Base-by-base conservation (phyloP, 2,797 vertebrate genomes). In the Sebastes trivittatus region DNA sequence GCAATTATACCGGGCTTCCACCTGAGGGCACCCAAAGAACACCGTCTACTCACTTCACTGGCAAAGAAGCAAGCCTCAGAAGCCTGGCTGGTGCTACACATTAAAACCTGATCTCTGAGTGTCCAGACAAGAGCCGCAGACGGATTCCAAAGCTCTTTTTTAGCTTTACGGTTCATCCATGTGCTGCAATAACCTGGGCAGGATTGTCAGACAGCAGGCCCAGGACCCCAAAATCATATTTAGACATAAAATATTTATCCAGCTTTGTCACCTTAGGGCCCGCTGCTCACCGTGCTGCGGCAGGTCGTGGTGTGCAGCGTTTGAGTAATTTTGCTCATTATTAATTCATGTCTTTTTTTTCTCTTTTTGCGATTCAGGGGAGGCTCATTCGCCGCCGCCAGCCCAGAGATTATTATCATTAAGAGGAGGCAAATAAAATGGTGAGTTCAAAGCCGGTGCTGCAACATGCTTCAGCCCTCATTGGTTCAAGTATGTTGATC, bases 171-270 rank as follows among this genome's bases (percentile, higher is more conserved):
- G 62, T 77, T 91, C 27, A 32, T 55, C 83, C 82, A 14, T 74
- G 86, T 88, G 85, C 78, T 70, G 78, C 60, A 70, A 78, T 75
- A 77, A 87, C 78, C 72, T 58, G 75, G 34, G 72, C 56, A 78
- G 72, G 72, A 78, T 68, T 83, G 83, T 82, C 86, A 87, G 81
- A 85, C 84, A 69, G 63, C 78, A 70, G 42, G 67, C 85, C 63
- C 77, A 61, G 77, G 74, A 86, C 82, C 86, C 81, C 82, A 75
- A 87, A 94, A 90, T 93, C 92, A 87, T 93, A 92, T 95, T 95
- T 95, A 93, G 83, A 91, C 77, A 91, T 95, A 59, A 95, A 96
- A 95, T 95, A 96, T 95, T 95, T 92, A 95, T 92, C 90, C 52
- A 80, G 86, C 77, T 73, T 87, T 93, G 93, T 93, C 94, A 95